Evolutionary conservation across 2,888 invertebrate species (phyloP).

Genomic region (Dasypogon diadema): DNA sequence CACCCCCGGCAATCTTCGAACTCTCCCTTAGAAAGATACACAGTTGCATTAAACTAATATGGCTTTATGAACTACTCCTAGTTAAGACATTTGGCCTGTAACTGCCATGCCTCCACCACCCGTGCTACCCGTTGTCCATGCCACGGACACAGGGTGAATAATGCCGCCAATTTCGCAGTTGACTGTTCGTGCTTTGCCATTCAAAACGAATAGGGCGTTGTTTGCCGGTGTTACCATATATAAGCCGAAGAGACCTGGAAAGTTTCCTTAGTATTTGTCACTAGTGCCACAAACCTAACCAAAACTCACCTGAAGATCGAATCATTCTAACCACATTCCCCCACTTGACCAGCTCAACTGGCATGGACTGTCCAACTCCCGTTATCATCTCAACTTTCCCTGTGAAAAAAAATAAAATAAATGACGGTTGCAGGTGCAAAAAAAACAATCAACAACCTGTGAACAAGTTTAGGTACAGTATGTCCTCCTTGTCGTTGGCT

Average conservation of each 20-base stretch:
- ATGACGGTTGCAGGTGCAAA: no score
- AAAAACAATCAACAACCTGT: conserved; percentile 69
- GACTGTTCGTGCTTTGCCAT: conserved; percentile 77
- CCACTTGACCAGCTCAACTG: conserved; percentile 73
- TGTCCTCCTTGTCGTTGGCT: conserved; percentile 78
- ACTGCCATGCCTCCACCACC: no score
- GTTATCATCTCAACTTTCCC: conserved; percentile 83
- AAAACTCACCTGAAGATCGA: conserved; percentile 71
- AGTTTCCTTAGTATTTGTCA: not conserved
- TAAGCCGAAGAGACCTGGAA: conserved; percentile 76
- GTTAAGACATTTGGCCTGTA: not conserved
- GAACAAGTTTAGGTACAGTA: conserved; percentile 77
- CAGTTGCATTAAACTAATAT: not conserved
- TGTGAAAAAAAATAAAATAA: conserved; percentile 59
- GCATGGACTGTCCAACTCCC: conserved; percentile 76
- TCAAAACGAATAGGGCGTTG: conserved; percentile 78
- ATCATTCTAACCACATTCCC: conserved; percentile 76
- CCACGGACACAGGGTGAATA: conserved; percentile 74
- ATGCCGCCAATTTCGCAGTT: conserved; percentile 82
- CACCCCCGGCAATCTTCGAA: no score
- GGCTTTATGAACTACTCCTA: not conserved
- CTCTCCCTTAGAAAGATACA: not conserved
- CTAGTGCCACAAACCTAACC: not conserved
- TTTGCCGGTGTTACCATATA: conserved; percentile 80
- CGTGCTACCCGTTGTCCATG: conserved; percentile 71